Evolutionary conservation across 1,140 invertebrate genomes (phyloP), one percentile per base, ranked within the genome.

Genomic region (Listronotus oregonensis): DNA sequence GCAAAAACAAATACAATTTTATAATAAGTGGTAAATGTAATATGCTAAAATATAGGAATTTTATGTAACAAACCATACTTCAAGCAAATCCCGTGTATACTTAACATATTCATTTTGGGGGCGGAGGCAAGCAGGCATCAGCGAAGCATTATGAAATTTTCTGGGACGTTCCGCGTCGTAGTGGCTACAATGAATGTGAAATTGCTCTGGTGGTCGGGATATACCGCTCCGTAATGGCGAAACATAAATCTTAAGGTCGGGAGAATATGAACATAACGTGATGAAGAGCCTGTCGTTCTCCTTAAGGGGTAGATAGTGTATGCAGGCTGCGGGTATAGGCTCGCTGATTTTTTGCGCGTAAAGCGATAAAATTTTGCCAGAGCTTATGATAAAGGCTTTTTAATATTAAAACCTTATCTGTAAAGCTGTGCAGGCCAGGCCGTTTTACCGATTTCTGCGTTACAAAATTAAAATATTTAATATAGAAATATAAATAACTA

Each of bases 161-260:
- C 34, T 7, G 34, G 34, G 34, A 37, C 34, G 34, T 37, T 37
- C 34, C 11, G 34, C 34, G 34, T 56, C 52, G 63, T 54, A 63
- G 56, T 66, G 67, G 67, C 46, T 47, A 65, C 57, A 64, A 66
- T 69, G 67, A 69, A 69, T 62, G 59, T 61, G 63, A 64, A 64
- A 68, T 64, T 63, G 47, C 61, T 64, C 37, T 32, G 52, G 47
- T 46, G 15, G 55, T 37, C 43, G 66, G 50, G 55, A 68, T 64
- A 64, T 59, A 56, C 60, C 66, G 44, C 57, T 40, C 15, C 49
- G 59, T 67, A 61, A 67, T 62, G 55, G 58, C 59, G 39, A 32
- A 46, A 14, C 47, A 58, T 58, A 66, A 66, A 58, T 66, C 64
- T 66, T 60, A 32, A 55, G 37, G 40, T 43, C 11, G 47, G 34